Evolutionary conservation across 2,888 invertebrate species (phyloP), one percentile per base, ranked within the genome.

Genomic region (Pelosia muscerda): DNA sequence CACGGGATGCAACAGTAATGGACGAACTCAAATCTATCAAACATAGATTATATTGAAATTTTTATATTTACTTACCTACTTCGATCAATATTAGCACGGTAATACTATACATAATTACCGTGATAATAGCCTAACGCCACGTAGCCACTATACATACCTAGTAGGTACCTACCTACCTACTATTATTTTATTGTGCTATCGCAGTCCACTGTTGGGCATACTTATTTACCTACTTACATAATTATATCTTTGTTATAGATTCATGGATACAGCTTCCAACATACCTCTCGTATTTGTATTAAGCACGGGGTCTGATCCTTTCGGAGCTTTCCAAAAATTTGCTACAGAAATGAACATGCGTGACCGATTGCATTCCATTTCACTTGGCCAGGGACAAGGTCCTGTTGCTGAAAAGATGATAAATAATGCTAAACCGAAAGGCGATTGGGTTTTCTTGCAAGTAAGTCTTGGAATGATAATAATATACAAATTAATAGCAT

Each of bases 381-480:
- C 99, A 0, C 92, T 99, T 13, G 99, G 99, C 0, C 96, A 96
- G 81, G 99, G 99, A 0, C 99, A 99, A 94, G 98, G 98, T 0
- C 97, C 97, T 0, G 96, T 98, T 8, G 99, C 99, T 1, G 97
- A 98, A 84, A 96, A 96, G 81, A 94, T 98, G 93, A 97, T 99
- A 55, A 96, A 95, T 26, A 92, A 93, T 65, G 98, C 97, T 1
- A 95, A 96, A 77, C 93, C 94, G 1, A 95, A 96, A 65, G 99
- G 99, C 0, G 96, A 97, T 75, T 99, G 99, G 99, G 96, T 99
- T 10, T 97, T 98, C 87, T 93, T 98, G 77, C 98, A 97, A 95
- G 97, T 97, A 89, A 87, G 90, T 67, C 31, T 31, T 25, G 22
- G 23, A 4, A 26, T 34, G 54, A 8, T 25, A 10, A 34, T 23